phyloP scores from a whole-genome alignment of 1,140 invertebrate species.

The Leptinotarsa texana region DNA sequence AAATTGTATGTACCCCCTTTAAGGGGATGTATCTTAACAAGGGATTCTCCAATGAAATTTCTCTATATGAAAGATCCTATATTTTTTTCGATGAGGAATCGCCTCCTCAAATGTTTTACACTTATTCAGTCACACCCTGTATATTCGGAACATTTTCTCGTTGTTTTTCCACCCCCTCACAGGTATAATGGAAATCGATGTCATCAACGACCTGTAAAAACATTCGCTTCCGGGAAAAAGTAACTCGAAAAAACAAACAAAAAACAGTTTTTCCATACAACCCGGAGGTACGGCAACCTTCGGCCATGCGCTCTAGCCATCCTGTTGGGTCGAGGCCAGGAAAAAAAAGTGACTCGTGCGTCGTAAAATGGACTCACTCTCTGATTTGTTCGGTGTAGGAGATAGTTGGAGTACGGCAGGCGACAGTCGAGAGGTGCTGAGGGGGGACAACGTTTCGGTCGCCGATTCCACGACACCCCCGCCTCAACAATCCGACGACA shows the following conservation, averaged over 20 bases:
- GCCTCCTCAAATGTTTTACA: too few relatives aligned
- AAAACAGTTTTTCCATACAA: too few relatives aligned
- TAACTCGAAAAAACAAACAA: neutral
- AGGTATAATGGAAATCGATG: slow-evolving; percentile 12
- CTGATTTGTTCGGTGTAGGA: slow-evolving; percentile 49
- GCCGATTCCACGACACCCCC: slow-evolving; percentile 49
- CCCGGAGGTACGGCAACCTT: slow-evolving; percentile 20
- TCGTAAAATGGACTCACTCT: slow-evolving; percentile 54
- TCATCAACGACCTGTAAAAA: neutral
- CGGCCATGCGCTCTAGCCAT: slow-evolving; percentile 46
- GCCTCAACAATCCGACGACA: slow-evolving; percentile 54
- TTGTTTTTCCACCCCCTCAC: neutral
- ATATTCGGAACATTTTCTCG: neutral
- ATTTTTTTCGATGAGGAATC: too few relatives aligned
- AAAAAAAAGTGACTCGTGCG: slow-evolving; percentile 2
- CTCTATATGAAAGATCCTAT: too few relatives aligned
- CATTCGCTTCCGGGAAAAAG: neutral
- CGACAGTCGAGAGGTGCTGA: slow-evolving; percentile 38
- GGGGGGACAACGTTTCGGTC: slow-evolving; percentile 42
- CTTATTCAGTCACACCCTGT: too few relatives aligned
- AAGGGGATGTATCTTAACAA: too few relatives aligned
- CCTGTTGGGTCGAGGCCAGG: slow-evolving; percentile 32
- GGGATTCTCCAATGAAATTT: too few relatives aligned
- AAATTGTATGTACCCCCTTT: too few relatives aligned
- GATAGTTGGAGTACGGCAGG: slow-evolving; percentile 45